Evolutionary conservation across 1,140 invertebrate species (phyloP).

Genomic region (Procambarus clarkii): DNA sequence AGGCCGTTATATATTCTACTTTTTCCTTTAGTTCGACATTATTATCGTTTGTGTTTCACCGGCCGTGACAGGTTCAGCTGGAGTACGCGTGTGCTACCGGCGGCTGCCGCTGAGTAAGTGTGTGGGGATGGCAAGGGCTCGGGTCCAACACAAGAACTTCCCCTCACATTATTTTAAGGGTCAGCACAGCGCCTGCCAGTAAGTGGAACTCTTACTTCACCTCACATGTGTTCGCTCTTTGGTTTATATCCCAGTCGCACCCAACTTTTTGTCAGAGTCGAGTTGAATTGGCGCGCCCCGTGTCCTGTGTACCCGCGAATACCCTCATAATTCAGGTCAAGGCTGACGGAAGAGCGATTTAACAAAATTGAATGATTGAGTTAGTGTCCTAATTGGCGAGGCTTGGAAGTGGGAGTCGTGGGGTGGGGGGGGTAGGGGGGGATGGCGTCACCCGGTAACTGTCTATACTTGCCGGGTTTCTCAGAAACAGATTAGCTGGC

Average conservation of each 20-base stretch:
- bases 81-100: not conserved
- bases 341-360: not conserved
- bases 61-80: too few species aligned
- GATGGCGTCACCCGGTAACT: not conserved
- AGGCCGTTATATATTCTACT: too few species aligned
- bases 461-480: not conserved
- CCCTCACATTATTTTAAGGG: slow-evolving; percentile 14
- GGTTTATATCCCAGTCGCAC: not conserved
- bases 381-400: not conserved
- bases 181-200: not conserved
- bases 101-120: not conserved
- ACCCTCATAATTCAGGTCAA: not conserved
- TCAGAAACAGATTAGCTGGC: too few species aligned
- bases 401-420: not conserved
- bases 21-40: too few species aligned
- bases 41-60: too few species aligned
- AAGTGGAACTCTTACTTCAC: not conserved
- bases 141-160: not conserved
- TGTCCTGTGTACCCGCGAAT: not conserved
- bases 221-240: not conserved
- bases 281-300: not conserved
- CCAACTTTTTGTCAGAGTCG: not conserved
- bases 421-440: not conserved
- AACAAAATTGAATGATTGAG: not conserved
- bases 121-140: not conserved